Percentiles rank a stretch among this genome's conserved stretches.
Conservation (phyloP, 2,113 vertebrate species). For the Pteropus alecto region DNA sequence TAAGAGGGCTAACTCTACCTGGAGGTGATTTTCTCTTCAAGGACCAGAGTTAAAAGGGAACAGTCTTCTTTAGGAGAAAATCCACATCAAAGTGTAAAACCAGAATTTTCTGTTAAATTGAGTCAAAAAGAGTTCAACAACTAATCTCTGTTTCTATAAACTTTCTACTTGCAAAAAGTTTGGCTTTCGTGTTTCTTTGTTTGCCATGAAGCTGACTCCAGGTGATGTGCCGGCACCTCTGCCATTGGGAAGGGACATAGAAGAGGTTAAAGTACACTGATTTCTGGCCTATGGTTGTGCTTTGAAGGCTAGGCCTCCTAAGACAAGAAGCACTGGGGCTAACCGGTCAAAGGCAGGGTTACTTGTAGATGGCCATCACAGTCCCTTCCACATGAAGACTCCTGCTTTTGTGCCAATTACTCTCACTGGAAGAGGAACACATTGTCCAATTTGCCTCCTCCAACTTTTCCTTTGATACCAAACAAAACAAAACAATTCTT, state of each 20-base stretch:
- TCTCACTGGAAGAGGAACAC: slow-evolving; percentile 26
- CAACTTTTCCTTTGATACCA: slow-evolving; percentile 15
- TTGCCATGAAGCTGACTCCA: neutral
- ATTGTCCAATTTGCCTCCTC: neutral
- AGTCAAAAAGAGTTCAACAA: neutral
- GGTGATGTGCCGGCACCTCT: neutral
- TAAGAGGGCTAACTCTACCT: neutral
- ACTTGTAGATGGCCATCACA: neutral
- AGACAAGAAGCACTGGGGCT: neutral
- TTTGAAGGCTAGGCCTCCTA: neutral
- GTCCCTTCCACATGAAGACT: neutral
- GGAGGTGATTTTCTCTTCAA: neutral
- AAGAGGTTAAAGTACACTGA: neutral
- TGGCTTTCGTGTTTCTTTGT: neutral
- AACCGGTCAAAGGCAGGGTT: neutral
- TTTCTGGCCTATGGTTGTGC: neutral
- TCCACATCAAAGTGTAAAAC: neutral
- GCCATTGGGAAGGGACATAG: rapidly evolving
- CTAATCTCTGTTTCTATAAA: neutral
- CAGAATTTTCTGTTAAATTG: neutral
- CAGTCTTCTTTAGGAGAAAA: neutral
- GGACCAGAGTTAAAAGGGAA: neutral
- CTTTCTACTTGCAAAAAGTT: neutral
- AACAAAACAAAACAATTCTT: slow-evolving; percentile 39
- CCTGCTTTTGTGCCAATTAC: neutral